Evolutionary conservation across 2,113 vertebrate species (phyloP), one percentile per base, ranked within the genome.

Genomic region (Pteropus alecto): DNA sequence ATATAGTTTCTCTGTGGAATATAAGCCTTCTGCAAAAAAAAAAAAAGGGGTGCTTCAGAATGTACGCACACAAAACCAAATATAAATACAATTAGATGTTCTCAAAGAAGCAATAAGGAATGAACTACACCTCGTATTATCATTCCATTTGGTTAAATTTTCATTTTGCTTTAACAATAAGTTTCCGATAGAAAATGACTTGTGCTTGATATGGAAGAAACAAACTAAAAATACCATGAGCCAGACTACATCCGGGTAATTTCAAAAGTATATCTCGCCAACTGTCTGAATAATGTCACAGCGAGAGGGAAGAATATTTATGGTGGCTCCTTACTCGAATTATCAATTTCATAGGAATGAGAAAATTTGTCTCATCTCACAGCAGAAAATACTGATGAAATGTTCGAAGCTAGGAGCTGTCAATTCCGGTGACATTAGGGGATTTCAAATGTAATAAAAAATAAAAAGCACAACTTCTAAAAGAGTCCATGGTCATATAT

Each of bases 271-370:
- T 95, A 97, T 91, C 86, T 95, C 87, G 94, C 26, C 18, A 8
- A 96, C 73, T 87, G 73, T 91, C 93, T 89, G 83, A 97, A 96
- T 97, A 97, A 97, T 81, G 89, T 97, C 89, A 97, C 16, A 60
- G 63, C 9, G 43, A 96, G 92, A 97, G 63, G 51, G 35, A 89
- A 97, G 81, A 92, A 82, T 97, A 93, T 97, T 97, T 96, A 97
- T 81, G 89, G 92, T n/a, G 18, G 58, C 68, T 96, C 68, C 78
- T 89, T 93, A 71, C 67, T 93, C 7, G 5, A 79, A 92, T 94
- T 78, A 93, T 97, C 95, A 97, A 95, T 97, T 97, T 95, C 96
- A 94, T 8, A 95, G 89, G 58, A 97, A 93, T 0, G 6, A 97
- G 83, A 68, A 94, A 94, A 96, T 95, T 70, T 38, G 18, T 96